Evolutionary conservation across 2,888 invertebrate genomes (phyloP).

Genomic region (Heteromurus nitidus): DNA sequence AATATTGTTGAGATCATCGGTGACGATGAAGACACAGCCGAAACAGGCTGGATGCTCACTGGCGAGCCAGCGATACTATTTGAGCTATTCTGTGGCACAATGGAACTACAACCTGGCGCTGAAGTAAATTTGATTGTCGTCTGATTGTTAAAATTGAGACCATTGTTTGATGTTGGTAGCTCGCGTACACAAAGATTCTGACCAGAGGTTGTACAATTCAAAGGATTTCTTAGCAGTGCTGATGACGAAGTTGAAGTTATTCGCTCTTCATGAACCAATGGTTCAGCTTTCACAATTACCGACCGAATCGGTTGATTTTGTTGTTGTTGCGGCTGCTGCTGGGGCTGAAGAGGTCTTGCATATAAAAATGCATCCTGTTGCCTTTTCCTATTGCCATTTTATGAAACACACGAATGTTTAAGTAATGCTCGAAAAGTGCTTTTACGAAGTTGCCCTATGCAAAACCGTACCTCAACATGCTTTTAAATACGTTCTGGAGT

Average conservation of each 20-base stretch:
- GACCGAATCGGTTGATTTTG: slow-evolving; percentile 20
- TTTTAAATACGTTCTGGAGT: too few relatives aligned
- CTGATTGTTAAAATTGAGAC: slow-evolving; percentile 49
- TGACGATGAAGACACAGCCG: slow-evolving; percentile 51
- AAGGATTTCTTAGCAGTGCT: slow-evolving; percentile 21
- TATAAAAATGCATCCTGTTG: slow-evolving; percentile 35
- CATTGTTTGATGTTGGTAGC: slow-evolving; percentile 30
- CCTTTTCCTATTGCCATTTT: slow-evolving; percentile 41
- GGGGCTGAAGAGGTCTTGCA: slow-evolving; percentile 32
- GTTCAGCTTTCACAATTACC: slow-evolving; percentile 57
- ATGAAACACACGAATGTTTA: too few relatives aligned
- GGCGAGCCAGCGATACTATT: slow-evolving; percentile 42
- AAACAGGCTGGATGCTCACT: slow-evolving; percentile 55
- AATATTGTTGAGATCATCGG: slow-evolving; percentile 64
- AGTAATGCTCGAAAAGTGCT: too few relatives aligned
- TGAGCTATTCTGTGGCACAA: slow-evolving; percentile 8
- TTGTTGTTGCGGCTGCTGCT: slow-evolving; percentile 32
- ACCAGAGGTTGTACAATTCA: neutral
- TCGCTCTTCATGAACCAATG: slow-evolving; percentile 16
- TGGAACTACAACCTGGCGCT: neutral
- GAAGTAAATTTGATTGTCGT: slow-evolving; percentile 53
- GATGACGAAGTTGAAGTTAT: slow-evolving; percentile 20
- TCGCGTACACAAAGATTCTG: slow-evolving; percentile 48
- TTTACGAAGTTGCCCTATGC: slow-evolving; percentile 4
- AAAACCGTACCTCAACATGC: neutral